Percentiles rank a stretch among this genome's conserved stretches.
phyloP scores from a whole-genome alignment of 2,113 vertebrate genomes.

The Antennarius striatus region DNA sequence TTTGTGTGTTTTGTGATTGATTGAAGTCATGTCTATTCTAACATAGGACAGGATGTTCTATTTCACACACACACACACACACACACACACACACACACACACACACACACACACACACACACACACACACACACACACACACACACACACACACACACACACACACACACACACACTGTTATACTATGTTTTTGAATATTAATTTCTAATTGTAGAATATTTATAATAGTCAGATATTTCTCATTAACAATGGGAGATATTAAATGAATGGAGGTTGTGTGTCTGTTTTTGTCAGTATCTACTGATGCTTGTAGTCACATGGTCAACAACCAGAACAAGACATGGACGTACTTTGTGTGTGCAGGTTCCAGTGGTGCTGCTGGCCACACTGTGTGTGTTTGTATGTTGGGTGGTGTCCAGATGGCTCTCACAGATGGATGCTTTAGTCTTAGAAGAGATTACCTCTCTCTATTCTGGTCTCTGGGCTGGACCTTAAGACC shows the following conservation, averaged over 20 bases:
- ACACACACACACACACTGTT: too few species aligned
- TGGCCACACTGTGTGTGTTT: constrained; percentile 6
- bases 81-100: not conserved
- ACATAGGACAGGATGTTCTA: not conserved
- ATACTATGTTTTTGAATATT: too few species aligned
- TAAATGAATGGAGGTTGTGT: not conserved
- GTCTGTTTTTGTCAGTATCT: constrained; percentile 5
- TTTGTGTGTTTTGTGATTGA: constrained; percentile 66
- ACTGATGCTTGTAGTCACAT: constrained; percentile 36
- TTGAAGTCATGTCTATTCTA: constrained; percentile 52
- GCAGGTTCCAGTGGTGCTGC: constrained; percentile 29
- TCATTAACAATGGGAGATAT: not conserved
- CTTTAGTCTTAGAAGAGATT: constrained; percentile 85
- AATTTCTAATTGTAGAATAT: not conserved
- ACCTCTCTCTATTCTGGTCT: constrained; percentile 75
- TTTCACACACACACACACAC: not conserved
- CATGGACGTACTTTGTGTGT: constrained; percentile 34
- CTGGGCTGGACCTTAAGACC: constrained; percentile 66
- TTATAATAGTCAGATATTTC: not conserved
- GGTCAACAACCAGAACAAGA: constrained; percentile 34
- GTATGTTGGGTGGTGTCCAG: constrained; percentile 64
- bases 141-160: not conserved
- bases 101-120: not conserved
- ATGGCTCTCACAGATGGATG: constrained; percentile 86
- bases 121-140: not conserved